Evolutionary conservation across 2,888 invertebrate species (phyloP).

Genomic region (Lacanobia wlatinum): DNA sequence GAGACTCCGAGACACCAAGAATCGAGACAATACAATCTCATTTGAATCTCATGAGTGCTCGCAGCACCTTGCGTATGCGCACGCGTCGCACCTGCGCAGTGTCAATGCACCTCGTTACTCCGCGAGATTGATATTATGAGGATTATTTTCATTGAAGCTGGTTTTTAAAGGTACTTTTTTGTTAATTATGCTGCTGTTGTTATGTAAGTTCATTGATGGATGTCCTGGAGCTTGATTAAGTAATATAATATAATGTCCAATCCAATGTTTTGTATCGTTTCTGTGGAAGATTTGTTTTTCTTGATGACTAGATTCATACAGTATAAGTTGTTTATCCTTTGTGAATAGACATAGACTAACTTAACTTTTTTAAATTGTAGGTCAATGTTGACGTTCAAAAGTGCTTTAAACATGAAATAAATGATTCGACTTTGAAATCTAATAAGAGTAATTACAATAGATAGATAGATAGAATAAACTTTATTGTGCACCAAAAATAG

Average conservation of each 20-base stretch:
- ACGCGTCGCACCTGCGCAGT: conserved; percentile 72
- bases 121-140: conserved; percentile 59
- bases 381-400: too few species aligned
- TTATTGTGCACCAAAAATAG: too few species aligned
- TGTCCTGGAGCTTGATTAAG: conserved; percentile 11
- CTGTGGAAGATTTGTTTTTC: background rate
- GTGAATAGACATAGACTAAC: too few species aligned
- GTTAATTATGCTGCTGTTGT: conserved; percentile 37
- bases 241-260: background rate
- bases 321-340: too few species aligned
- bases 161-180: conserved; percentile 15
- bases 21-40: conserved; percentile 64
- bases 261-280: background rate
- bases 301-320: too few species aligned
- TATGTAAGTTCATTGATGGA: conserved; percentile 35
- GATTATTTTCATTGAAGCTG: conserved; percentile 55
- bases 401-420: too few species aligned
- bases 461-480: too few species aligned
- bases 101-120: conserved; percentile 72
- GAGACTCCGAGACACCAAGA: conserved; percentile 50
- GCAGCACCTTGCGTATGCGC: conserved; percentile 41
- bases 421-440: too few species aligned
- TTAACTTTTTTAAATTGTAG: too few species aligned
- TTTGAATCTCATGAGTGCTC: conserved; percentile 65
- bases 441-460: too few species aligned